phyloP scores from a whole-genome alignment of 2,888 invertebrate genomes.

The Synanthedon tipuliformis region DNA sequence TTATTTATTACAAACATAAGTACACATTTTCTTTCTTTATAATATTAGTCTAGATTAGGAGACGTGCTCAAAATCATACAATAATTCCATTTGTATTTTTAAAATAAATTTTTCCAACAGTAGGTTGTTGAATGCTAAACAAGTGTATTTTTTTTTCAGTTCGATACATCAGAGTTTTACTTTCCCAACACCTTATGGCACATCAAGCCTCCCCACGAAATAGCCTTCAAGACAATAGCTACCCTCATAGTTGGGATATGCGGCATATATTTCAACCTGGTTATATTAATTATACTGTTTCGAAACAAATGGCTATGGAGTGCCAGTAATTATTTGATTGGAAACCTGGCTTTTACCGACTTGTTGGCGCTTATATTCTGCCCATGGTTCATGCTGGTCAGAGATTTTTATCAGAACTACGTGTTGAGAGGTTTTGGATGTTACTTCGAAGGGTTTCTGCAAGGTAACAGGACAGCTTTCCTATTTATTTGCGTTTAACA shows the following conservation, averaged over 20 bases:
- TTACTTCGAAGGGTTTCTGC: slow-evolving; percentile 80
- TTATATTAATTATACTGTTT: slow-evolving; percentile 73
- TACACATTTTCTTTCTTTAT: no score
- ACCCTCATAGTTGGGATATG: slow-evolving; percentile 72
- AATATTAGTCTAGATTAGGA: no score
- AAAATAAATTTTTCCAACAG: not conserved
- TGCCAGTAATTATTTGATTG: slow-evolving; percentile 78
- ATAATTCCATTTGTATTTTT: not conserved
- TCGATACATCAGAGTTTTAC: slow-evolving; percentile 45
- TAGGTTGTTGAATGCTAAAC: not conserved
- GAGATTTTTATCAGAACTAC: slow-evolving; percentile 84
- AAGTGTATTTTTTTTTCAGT: slow-evolving; percentile 22
- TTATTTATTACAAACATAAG: no score
- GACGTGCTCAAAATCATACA: no score
- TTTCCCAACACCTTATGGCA: slow-evolving; percentile 78
- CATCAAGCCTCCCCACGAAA: slow-evolving; percentile 68
- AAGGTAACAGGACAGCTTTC: slow-evolving; percentile 61
- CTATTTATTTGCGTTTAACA: not conserved
- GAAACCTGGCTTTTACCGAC: slow-evolving; percentile 81
- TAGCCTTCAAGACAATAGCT: slow-evolving; percentile 70
- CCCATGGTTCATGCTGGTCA: slow-evolving; percentile 80
- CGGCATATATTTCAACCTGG: slow-evolving; percentile 76
- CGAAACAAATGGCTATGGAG: slow-evolving; percentile 74
- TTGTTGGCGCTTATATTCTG: slow-evolving; percentile 75
- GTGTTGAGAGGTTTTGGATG: slow-evolving; percentile 80